Evolutionary conservation across 2,888 invertebrate genomes (phyloP), one percentile per base, ranked within the genome.

Genomic region (Eucera pruinosa): DNA sequence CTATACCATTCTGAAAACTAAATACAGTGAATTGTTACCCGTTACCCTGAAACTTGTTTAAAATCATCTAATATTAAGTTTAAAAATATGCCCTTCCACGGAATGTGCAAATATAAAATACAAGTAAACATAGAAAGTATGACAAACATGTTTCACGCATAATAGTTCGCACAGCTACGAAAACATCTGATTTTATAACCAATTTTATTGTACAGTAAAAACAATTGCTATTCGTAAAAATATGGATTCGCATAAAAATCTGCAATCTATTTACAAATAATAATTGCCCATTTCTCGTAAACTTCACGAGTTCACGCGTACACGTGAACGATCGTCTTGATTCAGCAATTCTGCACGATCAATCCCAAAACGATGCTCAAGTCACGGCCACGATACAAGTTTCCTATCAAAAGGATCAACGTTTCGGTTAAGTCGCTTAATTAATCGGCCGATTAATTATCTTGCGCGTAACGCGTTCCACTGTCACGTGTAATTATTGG

Each of bases 391-490:
- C 75, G 82, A 70, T 73, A 80, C 77, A 45, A 70, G 18, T 23
- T 48, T 52, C 43, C 64, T 57, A 48, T 70, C 73, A 74, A 73
- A 83, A 47, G 72, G 58, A 62, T 33, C 61, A 70, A 60, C 68
- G 60, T 33, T 33, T 41, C 36, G 67, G 23, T 57, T 64, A 45
- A 61, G 73, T 47, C 68, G 79, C 70, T 84, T 80, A 84, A 84
- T 84, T 84, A 84, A 84, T 84, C 84, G 82, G 23, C 57, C 82
- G 78, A 84, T 84, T 84, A 84, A 84, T 84, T 84, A 84, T 82
- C 80, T 75, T 70, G 67, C 72, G 54, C 71, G 54, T 58, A 80
- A 58, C 70, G 70, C 78, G 73, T 76, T 67, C 69, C 73, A 64
- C 60, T 69, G 84, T 80, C 78, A 68, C 75, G 57, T 78, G 76